Conservation (phyloP, 2,113 vertebrate species). For the Nycticorax nycticorax region DNA sequence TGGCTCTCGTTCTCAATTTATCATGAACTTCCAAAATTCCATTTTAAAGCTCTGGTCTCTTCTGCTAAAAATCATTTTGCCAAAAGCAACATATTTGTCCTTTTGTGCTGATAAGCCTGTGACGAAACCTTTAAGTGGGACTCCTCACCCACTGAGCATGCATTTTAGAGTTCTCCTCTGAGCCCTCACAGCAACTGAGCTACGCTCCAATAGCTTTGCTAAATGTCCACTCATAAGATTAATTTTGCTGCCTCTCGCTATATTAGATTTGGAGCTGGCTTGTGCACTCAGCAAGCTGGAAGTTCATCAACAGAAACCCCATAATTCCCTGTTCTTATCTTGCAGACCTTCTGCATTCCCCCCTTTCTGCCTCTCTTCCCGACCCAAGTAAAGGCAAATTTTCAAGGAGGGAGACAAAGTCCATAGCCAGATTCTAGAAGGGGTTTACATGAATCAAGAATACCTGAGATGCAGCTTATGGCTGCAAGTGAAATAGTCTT, state of each 20-base stretch:
- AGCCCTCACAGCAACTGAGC: not conserved
- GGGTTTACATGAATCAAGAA: not conserved
- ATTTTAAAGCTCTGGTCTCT: not conserved
- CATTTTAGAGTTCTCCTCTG: not conserved
- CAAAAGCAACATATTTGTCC: not conserved
- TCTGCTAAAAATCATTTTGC: not conserved
- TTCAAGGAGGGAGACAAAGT: not conserved
- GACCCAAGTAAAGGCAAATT: not conserved
- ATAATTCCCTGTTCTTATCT: not conserved
- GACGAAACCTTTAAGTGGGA: not conserved
- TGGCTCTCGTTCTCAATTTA: not conserved
- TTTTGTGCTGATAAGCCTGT: not conserved
- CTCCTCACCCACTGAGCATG: not conserved
- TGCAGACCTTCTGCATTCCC: not conserved
- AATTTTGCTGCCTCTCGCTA: not conserved
- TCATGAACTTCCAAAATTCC: not conserved
- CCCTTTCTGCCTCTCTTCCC: not conserved
- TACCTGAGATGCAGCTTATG: not conserved
- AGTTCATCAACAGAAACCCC: not conserved
- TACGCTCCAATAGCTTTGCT: not conserved
- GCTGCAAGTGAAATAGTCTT: not conserved
- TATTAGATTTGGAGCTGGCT: not conserved
- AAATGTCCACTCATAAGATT: not conserved
- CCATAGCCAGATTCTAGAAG: not conserved
- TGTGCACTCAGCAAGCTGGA: not conserved